Percentiles rank a stretch among this genome's conserved stretches.
phyloP scores from a whole-genome alignment of 2,797 vertebrate genomes.

The Momotus momota region DNA sequence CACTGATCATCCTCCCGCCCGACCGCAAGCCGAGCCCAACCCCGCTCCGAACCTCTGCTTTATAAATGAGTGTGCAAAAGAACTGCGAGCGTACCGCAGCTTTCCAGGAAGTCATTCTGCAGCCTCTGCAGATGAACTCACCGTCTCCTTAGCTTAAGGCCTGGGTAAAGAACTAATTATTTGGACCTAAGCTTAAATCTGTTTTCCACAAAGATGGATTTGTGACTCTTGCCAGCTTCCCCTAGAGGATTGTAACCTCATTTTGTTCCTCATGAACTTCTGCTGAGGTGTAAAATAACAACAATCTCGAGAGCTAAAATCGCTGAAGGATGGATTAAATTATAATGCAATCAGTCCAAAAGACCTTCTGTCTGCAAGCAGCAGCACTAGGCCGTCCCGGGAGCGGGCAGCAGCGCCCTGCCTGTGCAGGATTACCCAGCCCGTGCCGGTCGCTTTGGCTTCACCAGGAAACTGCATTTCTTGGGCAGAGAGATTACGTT shows the following conservation, averaged over 20 bases:
- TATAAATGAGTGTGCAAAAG: background rate
- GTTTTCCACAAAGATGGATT: constrained; percentile 59
- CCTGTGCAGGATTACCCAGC: background rate
- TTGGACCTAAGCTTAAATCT: constrained; percentile 60
- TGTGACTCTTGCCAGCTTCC: constrained; percentile 58
- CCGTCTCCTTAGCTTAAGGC: constrained; percentile 9
- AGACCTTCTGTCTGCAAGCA: background rate
- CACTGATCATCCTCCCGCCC: background rate
- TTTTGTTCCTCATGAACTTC: constrained; percentile 64
- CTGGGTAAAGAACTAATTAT: constrained; percentile 53
- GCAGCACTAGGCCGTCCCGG: background rate
- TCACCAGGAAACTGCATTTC: background rate
- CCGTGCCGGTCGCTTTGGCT: rapidly evolving
- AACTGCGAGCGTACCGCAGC: rapidly evolving
- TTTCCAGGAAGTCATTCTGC: background rate
- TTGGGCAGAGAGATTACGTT: background rate
- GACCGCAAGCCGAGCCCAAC: background rate
- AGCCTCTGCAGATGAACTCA: constrained; percentile 3
- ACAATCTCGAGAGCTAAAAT: constrained; percentile 31
- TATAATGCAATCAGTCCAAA: constrained; percentile 27
- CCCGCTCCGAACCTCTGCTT: background rate
- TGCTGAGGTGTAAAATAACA: constrained; percentile 70
- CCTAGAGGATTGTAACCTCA: constrained; percentile 58
- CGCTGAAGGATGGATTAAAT: constrained; percentile 64
- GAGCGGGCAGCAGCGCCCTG: background rate